Evolutionary conservation across 2,797 vertebrate species (phyloP), one percentile per base, ranked within the genome.

Genomic region (Enoplosus armatus): DNA sequence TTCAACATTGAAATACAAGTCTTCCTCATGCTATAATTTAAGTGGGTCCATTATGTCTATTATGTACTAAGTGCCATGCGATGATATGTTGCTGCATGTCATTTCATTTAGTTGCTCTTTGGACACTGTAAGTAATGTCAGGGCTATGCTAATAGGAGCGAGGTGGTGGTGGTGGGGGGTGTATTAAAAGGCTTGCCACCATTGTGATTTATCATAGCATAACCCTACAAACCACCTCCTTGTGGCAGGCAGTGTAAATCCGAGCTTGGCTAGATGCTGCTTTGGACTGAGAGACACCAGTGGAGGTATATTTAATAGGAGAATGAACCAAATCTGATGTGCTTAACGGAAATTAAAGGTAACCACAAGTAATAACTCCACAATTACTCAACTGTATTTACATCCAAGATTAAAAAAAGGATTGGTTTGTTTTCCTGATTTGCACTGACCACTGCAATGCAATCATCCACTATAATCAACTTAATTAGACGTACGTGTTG

Each of bases 201-300:
- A 29, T 69, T 83, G 71, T 84, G 74, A 91, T 91, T 85, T 87
- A 87, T 82, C 70, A 77, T 55, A 41, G 50, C 47, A 18, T 65
- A 47, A 86, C 75, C 55, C 54, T 56, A 56, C 65, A 79, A 82
- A 71, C 73, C 51, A 64, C 60, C 51, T 72, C 27, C 56, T 24
- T 79, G 41, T 79, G 75, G 67, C 79, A 83, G 75, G 73, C 54
- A 9, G 67, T 22, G 73, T 85, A 83, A 90, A 84, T 89, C 76
- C 31, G 11, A 75, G 18, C 43, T 87, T 85, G 76, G 78, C 78
- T 27, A 3, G 22, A 66, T 66, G 48, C 41, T 69, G 12, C 29
- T 64, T 75, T 84, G 85, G 84, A 84, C 80, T 18, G 66, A 79
- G 50, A 77, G 69, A 83, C 53, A 72, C 35, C 59, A 72, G 69